These are phyloP conservation scores for Callithrix jacchus DNA, from an alignment of 2,113 vertebrate genomes.

Conservation along the genomic window DNA sequence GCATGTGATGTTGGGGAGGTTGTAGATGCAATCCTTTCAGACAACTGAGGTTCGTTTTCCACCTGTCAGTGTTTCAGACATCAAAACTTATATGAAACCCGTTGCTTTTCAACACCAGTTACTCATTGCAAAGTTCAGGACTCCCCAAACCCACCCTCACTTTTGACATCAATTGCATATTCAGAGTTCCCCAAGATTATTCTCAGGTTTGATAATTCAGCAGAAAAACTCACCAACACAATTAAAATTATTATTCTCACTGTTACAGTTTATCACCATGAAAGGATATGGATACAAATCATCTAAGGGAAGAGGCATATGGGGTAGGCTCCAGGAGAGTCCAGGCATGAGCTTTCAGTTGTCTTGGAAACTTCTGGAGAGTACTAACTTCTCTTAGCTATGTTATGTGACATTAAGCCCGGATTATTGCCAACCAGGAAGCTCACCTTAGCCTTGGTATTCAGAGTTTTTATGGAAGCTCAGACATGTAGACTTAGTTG, in stretches of 20 bases:
- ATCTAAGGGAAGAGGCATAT: neutral
- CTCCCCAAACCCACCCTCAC: neutral
- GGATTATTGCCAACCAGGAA: neutral
- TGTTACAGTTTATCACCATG: neutral
- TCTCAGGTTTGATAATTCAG: neutral
- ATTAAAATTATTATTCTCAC: neutral
- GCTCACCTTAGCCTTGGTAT: neutral
- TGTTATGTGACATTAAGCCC: neutral
- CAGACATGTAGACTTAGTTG: neutral
- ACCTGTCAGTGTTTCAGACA: neutral
- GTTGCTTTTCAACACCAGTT: neutral
- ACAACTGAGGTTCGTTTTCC: neutral
- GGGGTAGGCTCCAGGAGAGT: neutral
- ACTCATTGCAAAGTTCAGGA: neutral
- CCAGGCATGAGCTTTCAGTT: neutral
- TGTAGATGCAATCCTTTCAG: neutral
- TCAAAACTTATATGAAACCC: neutral
- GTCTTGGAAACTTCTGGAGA: rapidly evolving
- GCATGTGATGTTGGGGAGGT: neutral
- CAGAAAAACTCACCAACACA: neutral
- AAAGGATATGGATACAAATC: neutral
- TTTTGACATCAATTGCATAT: neutral
- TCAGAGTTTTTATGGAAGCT: neutral
- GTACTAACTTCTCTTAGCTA: neutral
- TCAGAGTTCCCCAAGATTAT: neutral